Conservation (phyloP, 2,113 vertebrate species). For the Piprites chloris region DNA sequence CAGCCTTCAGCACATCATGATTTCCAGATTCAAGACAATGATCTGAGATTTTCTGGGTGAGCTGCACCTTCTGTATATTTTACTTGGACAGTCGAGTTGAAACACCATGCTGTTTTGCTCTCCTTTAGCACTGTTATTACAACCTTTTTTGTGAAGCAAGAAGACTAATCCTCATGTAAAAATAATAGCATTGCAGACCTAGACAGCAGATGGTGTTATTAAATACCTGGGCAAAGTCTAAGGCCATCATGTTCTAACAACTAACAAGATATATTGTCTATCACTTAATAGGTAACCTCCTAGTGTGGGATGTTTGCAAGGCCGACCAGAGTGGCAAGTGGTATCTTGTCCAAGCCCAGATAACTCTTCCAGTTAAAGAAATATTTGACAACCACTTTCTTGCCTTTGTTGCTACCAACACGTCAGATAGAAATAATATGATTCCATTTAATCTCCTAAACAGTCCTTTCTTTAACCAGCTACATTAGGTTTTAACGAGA, state of each 20-base stretch:
- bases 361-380: conserved; percentile 35
- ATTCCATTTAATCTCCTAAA: background rate
- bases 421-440: background rate
- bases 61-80: background rate
- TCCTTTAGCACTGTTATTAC: conserved; percentile 27
- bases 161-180: conserved; percentile 58
- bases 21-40: background rate
- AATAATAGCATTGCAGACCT: conserved; percentile 20
- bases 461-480: background rate
- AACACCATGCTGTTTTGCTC: conserved; percentile 27
- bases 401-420: conserved; percentile 19
- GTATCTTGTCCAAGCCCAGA: background rate
- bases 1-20: background rate
- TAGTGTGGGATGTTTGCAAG: conserved; percentile 22
- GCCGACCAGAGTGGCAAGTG: background rate
- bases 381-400: conserved; percentile 43
- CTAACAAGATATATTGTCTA: conserved; percentile 62
- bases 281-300: conserved; percentile 58
- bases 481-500: background rate
- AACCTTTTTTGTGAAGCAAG: conserved; percentile 55
- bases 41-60: background rate
- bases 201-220: conserved; percentile 69
- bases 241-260: conserved; percentile 65
- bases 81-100: background rate
- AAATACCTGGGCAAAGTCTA: conserved; percentile 69